Base-by-base conservation (phyloP, 2,797 vertebrate species). In the Enteromius thamalakanensis region DNA sequence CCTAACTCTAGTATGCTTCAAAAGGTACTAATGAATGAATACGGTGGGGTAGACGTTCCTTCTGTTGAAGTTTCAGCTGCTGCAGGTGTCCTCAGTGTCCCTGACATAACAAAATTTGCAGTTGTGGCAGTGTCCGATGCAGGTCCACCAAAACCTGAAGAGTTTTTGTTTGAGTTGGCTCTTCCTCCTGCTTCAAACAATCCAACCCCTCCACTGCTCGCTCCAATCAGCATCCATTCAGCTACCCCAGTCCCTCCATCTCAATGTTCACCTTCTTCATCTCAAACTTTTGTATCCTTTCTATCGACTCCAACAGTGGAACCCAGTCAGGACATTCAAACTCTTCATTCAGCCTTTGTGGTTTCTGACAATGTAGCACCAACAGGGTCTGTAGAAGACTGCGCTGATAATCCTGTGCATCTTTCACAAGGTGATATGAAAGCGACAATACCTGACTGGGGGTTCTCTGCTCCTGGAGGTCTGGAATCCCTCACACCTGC, bases 1-100 rank as follows among this genome's bases (percentile, higher is more conserved):
- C 95, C 94, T 4, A 96, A 94, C 53, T 92, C 94, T 0, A 94
- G 94, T 89, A 91, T 96, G 94, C 79, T 95, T 9, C 95, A 97
- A 87, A 96, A 96, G 65, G 94, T 96, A 32, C 91, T 97, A 80
- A 91, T 97, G 83, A 96, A 95, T 26, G 95, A 97, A 40, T 97
- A 96, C 17, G 94, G 94, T 0, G 94, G 92, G 3, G 70, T 85
- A 0, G 92, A 94, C 0, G 77, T 88, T 1, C 84, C 89, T 14
- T 9, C 75, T 60, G 88, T 90, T 49, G 90, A 88, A 70, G 26
- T 87, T 0, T 3, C 87, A 1, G 72, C 85, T 7, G 53, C 3
- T 70, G 90, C 81, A 1, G 89, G 21, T 6, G 92, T 81, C 88
- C 78, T 91, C 0, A 89, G 92, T 5, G 84, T 92, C 14, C 83